Conservation (phyloP, 2,113 vertebrate genomes). For the Sapayoa aenigma region DNA sequence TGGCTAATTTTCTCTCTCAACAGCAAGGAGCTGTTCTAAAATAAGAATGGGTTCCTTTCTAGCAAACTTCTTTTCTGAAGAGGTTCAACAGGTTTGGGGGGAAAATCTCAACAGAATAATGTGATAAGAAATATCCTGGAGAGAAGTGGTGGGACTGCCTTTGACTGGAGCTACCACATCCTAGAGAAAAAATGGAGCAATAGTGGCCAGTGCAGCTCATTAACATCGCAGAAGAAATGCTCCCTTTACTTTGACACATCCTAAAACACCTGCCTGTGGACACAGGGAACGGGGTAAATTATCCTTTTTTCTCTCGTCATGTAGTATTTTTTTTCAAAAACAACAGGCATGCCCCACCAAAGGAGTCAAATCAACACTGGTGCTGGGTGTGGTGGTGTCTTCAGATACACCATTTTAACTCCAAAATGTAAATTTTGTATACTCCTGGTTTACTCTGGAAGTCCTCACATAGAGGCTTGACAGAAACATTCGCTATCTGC, state of each 20-base stretch:
- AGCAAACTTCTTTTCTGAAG: neutral
- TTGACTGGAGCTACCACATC: neutral
- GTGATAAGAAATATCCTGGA: neutral
- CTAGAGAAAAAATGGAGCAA: neutral
- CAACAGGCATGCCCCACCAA: too few species aligned
- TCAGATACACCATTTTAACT: neutral
- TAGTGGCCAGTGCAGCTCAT: neutral
- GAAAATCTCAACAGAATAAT: neutral
- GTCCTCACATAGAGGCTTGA: neutral
- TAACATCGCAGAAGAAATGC: neutral
- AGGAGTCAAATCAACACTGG: neutral
- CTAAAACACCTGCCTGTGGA: neutral
- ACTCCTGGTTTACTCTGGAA: neutral
- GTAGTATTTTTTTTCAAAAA: neutral
- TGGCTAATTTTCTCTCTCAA: neutral
- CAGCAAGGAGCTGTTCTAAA: neutral
- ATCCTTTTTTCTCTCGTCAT: neutral
- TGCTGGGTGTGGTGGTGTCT: neutral
- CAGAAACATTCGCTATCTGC: neutral
- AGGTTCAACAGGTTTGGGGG: neutral
- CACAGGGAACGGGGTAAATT: neutral
- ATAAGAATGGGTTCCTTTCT: neutral
- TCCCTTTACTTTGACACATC: neutral
- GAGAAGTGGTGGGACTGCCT: neutral
- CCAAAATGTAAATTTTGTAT: neutral